A percentile compares a stretch with the other conserved stretches of the same genome.
Evolutionary conservation across 2,888 invertebrate species (phyloP).

Genomic region (Acleris laterana): DNA sequence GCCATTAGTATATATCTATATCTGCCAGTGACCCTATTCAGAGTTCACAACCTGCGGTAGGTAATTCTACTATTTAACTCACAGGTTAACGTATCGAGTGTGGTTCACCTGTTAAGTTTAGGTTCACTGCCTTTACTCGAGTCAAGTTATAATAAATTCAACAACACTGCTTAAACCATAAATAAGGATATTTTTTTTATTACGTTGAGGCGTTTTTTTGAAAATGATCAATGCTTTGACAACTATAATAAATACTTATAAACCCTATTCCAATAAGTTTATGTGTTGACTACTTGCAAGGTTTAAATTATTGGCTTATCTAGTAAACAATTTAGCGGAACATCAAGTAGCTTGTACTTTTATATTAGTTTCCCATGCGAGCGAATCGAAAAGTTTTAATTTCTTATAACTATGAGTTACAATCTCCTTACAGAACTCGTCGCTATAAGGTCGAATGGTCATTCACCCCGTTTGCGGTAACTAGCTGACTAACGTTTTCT

Average conservation of each 20-base stretch:
- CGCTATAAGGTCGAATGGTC: constrained; percentile 29
- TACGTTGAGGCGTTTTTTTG: too few relatives aligned
- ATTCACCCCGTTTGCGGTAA: constrained; percentile 33
- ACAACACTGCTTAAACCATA: too few relatives aligned
- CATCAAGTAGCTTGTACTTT: not conserved
- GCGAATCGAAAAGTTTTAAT: not conserved
- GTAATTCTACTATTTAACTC: not conserved
- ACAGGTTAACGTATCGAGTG: constrained; percentile 21
- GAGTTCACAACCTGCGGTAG: constrained; percentile 9
- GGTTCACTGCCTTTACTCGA: too few relatives aligned
- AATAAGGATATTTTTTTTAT: too few relatives aligned
- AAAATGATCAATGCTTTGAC: too few relatives aligned
- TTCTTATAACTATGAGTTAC: constrained; percentile 7
- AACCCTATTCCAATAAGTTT: too few relatives aligned
- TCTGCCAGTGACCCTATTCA: not conserved
- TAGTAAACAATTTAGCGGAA: too few relatives aligned
- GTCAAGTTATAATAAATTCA: too few relatives aligned
- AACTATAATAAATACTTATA: too few relatives aligned
- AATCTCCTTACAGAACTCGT: constrained; percentile 16
- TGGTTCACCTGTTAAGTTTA: constrained; percentile 15
- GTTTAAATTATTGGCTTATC: too few relatives aligned
- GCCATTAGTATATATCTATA: not conserved
- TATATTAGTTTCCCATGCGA: not conserved
- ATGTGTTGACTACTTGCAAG: too few relatives aligned
- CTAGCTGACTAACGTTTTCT: constrained; percentile 31